Base-by-base conservation (phyloP, 2,113 vertebrate genomes). In the Mionectes macconnelli region DNA sequence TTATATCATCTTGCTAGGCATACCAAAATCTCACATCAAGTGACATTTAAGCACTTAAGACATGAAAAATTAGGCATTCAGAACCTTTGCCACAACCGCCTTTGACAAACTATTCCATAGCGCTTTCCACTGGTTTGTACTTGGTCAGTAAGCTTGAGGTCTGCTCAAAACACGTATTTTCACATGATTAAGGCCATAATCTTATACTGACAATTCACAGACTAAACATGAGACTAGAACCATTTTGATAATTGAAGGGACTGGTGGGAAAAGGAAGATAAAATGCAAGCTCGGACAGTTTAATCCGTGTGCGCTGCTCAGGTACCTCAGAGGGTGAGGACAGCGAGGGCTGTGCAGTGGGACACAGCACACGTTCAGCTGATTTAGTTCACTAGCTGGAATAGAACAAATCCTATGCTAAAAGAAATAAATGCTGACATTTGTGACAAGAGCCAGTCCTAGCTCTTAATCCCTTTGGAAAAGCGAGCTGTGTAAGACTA, bases 131-230 rank as follows among this genome's bases (percentile, higher is more conserved):
- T 8, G 44, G 68, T 92, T 81, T 47, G 25, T 90, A 89, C 68
- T 90, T 55, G n/a, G 86, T 81, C 87, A 93, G 2, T 53, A 70
- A 89, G 53, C 72, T 72, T 67, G 89, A 97, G 92, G 89, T 94
- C 77, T 96, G 62, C 37, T 89, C 66, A 87, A 97, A 85, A 64
- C 47, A 64, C 94, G 33, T 42, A 42, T 47, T 91, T 44, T 92
- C 28, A 97, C 47, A 93, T n/a, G 56, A 93, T 93, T 88, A 94
- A 93, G 87, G 97, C 91, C 90, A 92, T 68, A 72, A 81, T 92
- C 89, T 92, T 60, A 82, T 68, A 84, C 60, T 55, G 63, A 97
- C 85, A 57, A 40, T 77, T 95, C 80, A 93, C 70, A 95, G 87
- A 95, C 90, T 92, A 79, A 90, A 90, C 88, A 94, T 28, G 50